These are phyloP conservation scores for Mustela lutreola DNA, from an alignment of 2,113 vertebrate species.

Conservation along the genomic window DNA sequence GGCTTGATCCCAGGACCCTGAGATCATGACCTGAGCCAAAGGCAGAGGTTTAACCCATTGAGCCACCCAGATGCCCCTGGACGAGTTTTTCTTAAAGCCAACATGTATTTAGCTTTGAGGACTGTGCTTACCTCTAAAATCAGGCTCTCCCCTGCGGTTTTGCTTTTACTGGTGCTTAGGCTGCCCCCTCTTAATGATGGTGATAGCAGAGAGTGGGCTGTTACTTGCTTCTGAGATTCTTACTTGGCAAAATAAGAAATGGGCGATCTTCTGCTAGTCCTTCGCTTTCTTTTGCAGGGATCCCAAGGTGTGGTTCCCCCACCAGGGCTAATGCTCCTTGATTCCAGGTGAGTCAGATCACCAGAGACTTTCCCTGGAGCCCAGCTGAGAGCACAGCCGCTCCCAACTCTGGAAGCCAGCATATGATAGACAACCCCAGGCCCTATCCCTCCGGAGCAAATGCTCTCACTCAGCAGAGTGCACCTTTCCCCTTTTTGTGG, in stretches of 20 bases:
- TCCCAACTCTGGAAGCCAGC: not conserved
- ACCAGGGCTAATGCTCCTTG: not conserved
- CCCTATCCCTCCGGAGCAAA: not conserved
- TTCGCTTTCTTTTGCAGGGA: not conserved
- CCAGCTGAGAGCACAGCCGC: not conserved
- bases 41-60: too few relatives aligned
- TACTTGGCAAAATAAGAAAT: not conserved
- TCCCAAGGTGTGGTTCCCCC: not conserved
- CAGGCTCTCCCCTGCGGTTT: not conserved
- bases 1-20: too few relatives aligned
- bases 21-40: too few relatives aligned
- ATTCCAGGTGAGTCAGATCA: not conserved
- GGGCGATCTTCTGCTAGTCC: not conserved
- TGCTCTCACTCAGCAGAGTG: not conserved
- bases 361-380: not conserved
- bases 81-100: not conserved
- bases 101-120: not conserved
- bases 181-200: not conserved
- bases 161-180: not conserved
- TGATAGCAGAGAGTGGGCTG: not conserved
- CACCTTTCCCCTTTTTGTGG: not conserved
- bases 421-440: not conserved
- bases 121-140: not conserved
- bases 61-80: too few relatives aligned
- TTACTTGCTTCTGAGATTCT: constrained; percentile 5